Evolutionary conservation across 2,888 invertebrate genomes (phyloP), one percentile per base, ranked within the genome.

Genomic region (Rhyacophila evoluta): DNA sequence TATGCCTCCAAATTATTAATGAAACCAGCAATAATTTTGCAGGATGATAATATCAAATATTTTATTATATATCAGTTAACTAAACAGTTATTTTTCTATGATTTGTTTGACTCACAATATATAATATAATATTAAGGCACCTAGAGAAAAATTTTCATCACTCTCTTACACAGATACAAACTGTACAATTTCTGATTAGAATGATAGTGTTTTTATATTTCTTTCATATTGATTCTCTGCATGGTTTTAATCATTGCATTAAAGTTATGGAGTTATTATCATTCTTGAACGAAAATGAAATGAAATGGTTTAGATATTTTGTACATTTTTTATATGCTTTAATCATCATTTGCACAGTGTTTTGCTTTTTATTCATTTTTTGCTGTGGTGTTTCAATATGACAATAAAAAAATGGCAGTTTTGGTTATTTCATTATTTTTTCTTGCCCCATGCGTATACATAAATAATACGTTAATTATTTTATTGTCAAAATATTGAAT

Each of bases 301-400:
- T 33, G 25, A 25, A n/a, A 38, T 33, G 36, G 72, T 38, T 27
- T 38, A 19, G 37, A 38, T 33, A 37, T 75, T 71, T 74, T 71
- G 74, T 81, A 41, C 15, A 69, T 10, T 69, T n/a, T 68, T 29
- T 75, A 15, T 19, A 37, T n/a, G 27, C 78, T 78, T 81, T 75
- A 79, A 79, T 80, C 81, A 78, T 82, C 39, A 79, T 74, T 78
- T 82, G 75, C 75, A 78, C 80, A 71, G 74, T 81, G 79, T 82
- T 83, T 75, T 82, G 81, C 77, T 83, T 83, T 83, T 83, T 83
- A 71, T 73, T 75, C 83, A 68, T 81, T 81, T 82, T 83, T 84
- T 39, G 79, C 80, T 81, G 39, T 78, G 19, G 67, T 75, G 10
- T 19, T 19, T 25, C 19, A 55, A 55, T 25, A 55, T 19, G n/a